Base-by-base conservation (phyloP, 92 coral and sea anemone species). In the Umimayanthus chanpuru region DNA sequence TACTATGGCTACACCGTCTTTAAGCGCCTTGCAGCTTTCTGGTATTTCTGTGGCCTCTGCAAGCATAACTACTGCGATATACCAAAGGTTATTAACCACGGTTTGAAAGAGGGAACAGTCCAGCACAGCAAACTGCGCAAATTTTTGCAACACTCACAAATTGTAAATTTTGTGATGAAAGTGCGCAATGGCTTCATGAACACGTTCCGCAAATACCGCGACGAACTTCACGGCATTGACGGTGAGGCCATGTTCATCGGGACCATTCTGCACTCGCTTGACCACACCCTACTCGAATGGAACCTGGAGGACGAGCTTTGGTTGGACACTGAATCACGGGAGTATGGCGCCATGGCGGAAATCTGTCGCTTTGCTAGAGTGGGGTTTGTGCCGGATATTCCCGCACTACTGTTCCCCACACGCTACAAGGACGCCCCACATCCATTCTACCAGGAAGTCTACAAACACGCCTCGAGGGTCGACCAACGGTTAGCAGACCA, bases 1-100 rank as follows among this genome's bases (percentile, higher is more conserved):
- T 81, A 81, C 47, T 81, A 81, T 23, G 85, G 85, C 12, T 81
- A 81, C 44, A 64, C 85, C 2, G 85, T 81, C 71, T 81, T 81
- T 26, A 64, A 81, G 71, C 85, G 73, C 3, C 75, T 81, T 64
- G 85, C 73, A 12, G 74, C 74, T 16, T 43, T 38, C 9, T 81
- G 85, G 85, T 36, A 81, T 81, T 58, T 23, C 25, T 21, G 26
- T n/a, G 85, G 85, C 70, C 32, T 81, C 56, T 81, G 85, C 56
- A 61, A 70, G 21, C 85, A 81, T 3, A 81, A 41, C 15, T 81
- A 58, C 85, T 81, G 28, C 74, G 36, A 81, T 39, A 64, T 81
- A 21, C 38, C 38, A 21, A 40, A 81, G 8, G 76, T 81, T 3
- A 81, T 81, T 16, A 65, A 81, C 49, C 76, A 66, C 72, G 73